Percentiles rank a stretch among this genome's conserved stretches.
Conservation (phyloP, 2,888 invertebrate genomes). For the Tetragonula carbonaria region DNA sequence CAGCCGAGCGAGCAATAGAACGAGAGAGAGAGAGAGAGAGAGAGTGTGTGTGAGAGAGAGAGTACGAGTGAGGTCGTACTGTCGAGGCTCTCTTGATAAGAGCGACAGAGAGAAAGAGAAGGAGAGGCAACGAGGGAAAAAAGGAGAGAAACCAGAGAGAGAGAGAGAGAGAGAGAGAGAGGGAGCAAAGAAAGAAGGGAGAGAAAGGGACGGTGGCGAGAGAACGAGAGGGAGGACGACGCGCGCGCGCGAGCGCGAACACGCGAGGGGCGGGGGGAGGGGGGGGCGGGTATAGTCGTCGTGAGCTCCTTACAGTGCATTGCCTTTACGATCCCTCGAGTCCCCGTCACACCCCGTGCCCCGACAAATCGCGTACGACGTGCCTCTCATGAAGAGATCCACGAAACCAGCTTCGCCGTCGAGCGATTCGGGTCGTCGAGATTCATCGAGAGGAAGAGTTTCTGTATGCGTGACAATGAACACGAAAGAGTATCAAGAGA, state of each 20-base stretch:
- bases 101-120: constrained; percentile 46
- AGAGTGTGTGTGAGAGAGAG: too few species aligned
- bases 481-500: constrained; percentile 18
- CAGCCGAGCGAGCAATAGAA: constrained; percentile 66
- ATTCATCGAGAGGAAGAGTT: constrained; percentile 67
- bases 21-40: constrained; percentile 24
- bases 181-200: constrained; percentile 57
- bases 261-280: constrained; percentile 52
- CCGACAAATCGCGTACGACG: constrained; percentile 79
- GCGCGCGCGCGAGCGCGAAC: constrained; percentile 33
- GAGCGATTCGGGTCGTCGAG: constrained; percentile 74
- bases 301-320: constrained; percentile 84
- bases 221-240: constrained; percentile 42
- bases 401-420: constrained; percentile 74
- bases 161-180: constrained; percentile 27
- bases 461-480: constrained; percentile 63
- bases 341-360: constrained; percentile 81
- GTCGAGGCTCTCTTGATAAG: constrained; percentile 57
- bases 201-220: constrained; percentile 57
- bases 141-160: constrained; percentile 37
- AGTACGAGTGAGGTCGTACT: constrained; percentile 39
- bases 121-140: constrained; percentile 30
- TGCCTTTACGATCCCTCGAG: constrained; percentile 81
- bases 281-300: constrained; percentile 75
- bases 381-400: constrained; percentile 76